Evolutionary conservation across 92 coral and sea anemone genomes (phyloP), one percentile per base, ranked within the genome.

Genomic region (Paragorgia papillata): DNA sequence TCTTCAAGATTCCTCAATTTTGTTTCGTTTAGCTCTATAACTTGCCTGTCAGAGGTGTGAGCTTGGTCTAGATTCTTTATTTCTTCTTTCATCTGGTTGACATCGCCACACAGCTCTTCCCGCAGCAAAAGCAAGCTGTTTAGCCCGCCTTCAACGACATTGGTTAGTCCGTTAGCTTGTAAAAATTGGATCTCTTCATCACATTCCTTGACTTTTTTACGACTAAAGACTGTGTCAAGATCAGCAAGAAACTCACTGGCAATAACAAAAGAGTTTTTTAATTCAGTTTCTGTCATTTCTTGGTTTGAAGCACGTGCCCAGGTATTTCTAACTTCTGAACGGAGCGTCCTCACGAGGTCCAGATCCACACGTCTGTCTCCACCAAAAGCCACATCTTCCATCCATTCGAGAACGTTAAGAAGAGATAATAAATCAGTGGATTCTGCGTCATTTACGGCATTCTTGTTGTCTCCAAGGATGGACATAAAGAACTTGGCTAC

Each of bases 401-500:
- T 67, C 78, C 70, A 80, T 25, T 69, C 77, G 29, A 64, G 61
- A 34, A 79, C 27, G 28, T 66, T 79, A 26, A 79, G 28, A 50
- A 79, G 46, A 17, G 58, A 58, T 22, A 56, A 71, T 7, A 79
- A 33, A 35, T 79, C 83, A 15, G 83, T 79, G 12, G 84, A 68
- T 20, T 20, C 46, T 1, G 84, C 84, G 46, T 80, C 84, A 39
- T 57, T 67, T 18, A 56, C 70, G 33, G 74, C 51, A 25, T 44
- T 66, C 1, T 22, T 41, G n/a, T 64, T 61, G 9, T 69, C 32
- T 14, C 84, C 84, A 48, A 80, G 84, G 20, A 76, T 20, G 41
- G 84, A 31, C 78, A 80, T 80, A 44, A 68, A 79, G 26, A 51
- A 26, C 50, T 79, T 79, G 22, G 83, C 83, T n/a, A 79, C 83